phyloP scores from a whole-genome alignment of 2,113 vertebrate species.

The Phasianus colchicus region DNA sequence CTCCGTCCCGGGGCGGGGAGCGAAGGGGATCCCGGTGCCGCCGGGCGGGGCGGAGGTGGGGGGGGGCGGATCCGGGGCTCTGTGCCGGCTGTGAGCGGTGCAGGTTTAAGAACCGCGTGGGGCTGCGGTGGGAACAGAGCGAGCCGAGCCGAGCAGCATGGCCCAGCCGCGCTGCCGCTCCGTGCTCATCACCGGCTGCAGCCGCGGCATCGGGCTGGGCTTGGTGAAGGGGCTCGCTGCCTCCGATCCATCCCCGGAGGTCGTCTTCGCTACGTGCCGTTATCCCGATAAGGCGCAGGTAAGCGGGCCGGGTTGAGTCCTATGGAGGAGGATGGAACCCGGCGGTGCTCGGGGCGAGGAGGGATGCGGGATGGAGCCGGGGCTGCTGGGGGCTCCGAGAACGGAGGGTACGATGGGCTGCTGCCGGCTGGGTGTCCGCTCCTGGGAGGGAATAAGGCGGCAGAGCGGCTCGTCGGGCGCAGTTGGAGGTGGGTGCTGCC shows the following conservation, averaged over 20 bases:
- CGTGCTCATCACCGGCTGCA: constrained; percentile 81
- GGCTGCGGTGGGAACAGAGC: not conserved
- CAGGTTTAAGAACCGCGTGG: constrained; percentile 12
- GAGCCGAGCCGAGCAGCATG: not conserved
- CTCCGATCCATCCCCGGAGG: constrained; percentile 66
- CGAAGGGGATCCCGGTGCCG: too few relatives aligned
- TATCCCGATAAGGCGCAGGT: constrained; percentile 75
- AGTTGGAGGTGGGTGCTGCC: not conserved
- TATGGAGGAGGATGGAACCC: too few relatives aligned
- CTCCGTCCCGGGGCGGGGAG: too few relatives aligned
- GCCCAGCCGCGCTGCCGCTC: constrained; percentile 73
- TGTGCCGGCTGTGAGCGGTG: not conserved
- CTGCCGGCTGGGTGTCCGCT: too few relatives aligned
- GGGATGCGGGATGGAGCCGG: not conserved
- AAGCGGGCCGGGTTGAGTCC: not conserved
- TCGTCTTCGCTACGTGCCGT: constrained; percentile 78
- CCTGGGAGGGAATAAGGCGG: not conserved
- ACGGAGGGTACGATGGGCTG: not conserved
- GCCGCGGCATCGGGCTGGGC: constrained; percentile 80
- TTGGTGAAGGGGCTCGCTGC: constrained; percentile 74
- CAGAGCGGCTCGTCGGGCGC: not conserved
- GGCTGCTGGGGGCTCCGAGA: not conserved
- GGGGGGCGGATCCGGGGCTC: too few relatives aligned
- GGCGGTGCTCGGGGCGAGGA: accelerated
- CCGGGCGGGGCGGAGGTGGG: too few relatives aligned